Base-by-base conservation (phyloP, 2,888 invertebrate genomes). In the Agriopis aurantiaria region DNA sequence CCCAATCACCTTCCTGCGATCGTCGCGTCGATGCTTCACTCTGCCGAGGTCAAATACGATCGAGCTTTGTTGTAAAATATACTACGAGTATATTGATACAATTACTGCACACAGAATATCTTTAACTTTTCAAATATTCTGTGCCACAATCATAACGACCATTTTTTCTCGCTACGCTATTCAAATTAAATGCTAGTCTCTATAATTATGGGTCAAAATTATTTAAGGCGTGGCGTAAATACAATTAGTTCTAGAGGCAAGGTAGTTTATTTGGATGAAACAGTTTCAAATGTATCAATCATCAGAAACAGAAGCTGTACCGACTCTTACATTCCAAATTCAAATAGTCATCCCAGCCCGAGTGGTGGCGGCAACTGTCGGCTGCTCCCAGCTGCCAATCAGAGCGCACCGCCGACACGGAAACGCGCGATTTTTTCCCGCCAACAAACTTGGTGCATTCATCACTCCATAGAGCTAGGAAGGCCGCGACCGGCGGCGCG, bases 391-490 rank as follows among this genome's bases (percentile, higher is more conserved):
- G 80, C 81, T 87, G 88, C 88, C 92, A 91, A 91, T 91, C 91
- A 88, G 86, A 78, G 85, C 83, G 85, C 84, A 85, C 82, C 84
- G 81, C 90, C 88, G 87, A 83, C 82, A 79, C 85, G 85, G 80
- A 80, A 79, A 80, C 78, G 81, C 78, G 81, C 83, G 84, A 84
- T 83, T 87, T 86, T 88, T 91, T 91, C 90, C 86, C 92, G 84
- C 81, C 85, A 85, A 92, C 90, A 88, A 91, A 92, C 90, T 91
- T 85, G 86, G 85, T 85, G 88, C 90, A 92, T 92, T 87, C 90
- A 91, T 92, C 92, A 92, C 89, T 72, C 72, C 65, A 74, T 76
- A 85, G 85, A 87, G 77, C 66, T 85, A 79, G 43, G 72, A 80
- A 86, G 68, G 60, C 65, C 14, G 8, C 23, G 69, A 63, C 52